phyloP scores from a whole-genome alignment of 2,888 invertebrate species.

The Pinctada fucata region DNA sequence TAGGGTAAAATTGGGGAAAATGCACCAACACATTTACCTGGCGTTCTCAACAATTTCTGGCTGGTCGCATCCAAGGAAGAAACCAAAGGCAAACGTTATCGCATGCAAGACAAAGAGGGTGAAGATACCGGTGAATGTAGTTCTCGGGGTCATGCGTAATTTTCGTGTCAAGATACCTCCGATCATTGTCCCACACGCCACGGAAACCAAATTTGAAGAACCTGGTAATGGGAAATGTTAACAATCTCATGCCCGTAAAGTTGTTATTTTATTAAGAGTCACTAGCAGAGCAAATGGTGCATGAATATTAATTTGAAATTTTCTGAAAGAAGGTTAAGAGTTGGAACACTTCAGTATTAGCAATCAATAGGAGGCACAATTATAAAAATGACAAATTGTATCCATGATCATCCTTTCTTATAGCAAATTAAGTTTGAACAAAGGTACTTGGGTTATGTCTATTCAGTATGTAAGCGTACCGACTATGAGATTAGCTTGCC shows the following conservation, averaged over 20 bases:
- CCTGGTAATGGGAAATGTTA: slow-evolving; percentile 25
- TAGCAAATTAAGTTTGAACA: too few species aligned
- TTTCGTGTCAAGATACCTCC: slow-evolving; percentile 49
- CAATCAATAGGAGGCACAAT: too few species aligned
- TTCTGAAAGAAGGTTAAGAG: too few species aligned
- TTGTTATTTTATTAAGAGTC: too few species aligned
- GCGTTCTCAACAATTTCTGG: slow-evolving; percentile 23
- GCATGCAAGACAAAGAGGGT: slow-evolving; percentile 1
- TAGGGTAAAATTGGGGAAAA: too few species aligned
- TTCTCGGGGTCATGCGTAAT: slow-evolving; percentile 45
- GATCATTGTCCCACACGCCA: slow-evolving; percentile 46
- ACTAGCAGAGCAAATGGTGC: too few species aligned
- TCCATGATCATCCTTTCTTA: too few species aligned
- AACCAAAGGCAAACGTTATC: slow-evolving; percentile 3
- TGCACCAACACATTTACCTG: background rate
- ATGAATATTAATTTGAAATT: too few species aligned
- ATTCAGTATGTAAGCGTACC: slow-evolving; percentile 1
- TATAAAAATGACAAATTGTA: too few species aligned
- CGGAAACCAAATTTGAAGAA: slow-evolving; percentile 40
- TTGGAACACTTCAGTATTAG: too few species aligned
- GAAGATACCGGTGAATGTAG: background rate
- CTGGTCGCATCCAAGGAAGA: slow-evolving; percentile 32
- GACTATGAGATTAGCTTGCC: slow-evolving; percentile 9
- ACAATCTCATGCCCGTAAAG: too few species aligned
- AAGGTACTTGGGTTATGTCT: too few species aligned